Evolutionary conservation across 2,113 vertebrate species (phyloP).

Genomic region (Okapia johnstoni): DNA sequence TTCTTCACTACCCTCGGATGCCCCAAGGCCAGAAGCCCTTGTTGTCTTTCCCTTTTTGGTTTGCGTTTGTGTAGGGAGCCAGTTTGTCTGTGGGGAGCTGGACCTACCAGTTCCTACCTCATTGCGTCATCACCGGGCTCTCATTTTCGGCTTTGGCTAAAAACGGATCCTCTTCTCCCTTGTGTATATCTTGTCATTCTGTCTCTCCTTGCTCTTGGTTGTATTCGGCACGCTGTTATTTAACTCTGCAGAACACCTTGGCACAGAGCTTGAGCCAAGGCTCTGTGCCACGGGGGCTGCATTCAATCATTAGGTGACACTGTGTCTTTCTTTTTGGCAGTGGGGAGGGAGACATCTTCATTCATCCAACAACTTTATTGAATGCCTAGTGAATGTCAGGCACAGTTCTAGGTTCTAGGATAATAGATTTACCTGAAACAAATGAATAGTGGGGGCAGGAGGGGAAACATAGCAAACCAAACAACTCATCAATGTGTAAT

Average conservation of each 20-base stretch:
- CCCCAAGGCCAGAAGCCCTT: neutral
- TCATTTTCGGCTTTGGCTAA: neutral
- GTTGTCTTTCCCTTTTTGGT: neutral
- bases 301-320: neutral
- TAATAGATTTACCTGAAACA: neutral
- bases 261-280: neutral
- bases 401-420: neutral
- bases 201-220: neutral
- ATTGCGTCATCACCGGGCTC: neutral
- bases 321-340: neutral
- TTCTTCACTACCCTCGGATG: neutral
- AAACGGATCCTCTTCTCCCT: neutral
- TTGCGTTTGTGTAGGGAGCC: neutral
- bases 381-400: neutral
- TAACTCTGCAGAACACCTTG: conserved; percentile 20
- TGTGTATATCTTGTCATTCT: neutral
- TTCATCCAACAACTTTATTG: neutral
- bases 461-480: neutral
- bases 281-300: neutral
- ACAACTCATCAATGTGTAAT: neutral
- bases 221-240: neutral
- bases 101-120: neutral
- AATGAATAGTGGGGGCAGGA: accelerated
- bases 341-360: neutral
- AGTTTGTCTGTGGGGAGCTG: neutral